Conservation (phyloP, 2,113 vertebrate species). For the Aptenodytes patagonicus region DNA sequence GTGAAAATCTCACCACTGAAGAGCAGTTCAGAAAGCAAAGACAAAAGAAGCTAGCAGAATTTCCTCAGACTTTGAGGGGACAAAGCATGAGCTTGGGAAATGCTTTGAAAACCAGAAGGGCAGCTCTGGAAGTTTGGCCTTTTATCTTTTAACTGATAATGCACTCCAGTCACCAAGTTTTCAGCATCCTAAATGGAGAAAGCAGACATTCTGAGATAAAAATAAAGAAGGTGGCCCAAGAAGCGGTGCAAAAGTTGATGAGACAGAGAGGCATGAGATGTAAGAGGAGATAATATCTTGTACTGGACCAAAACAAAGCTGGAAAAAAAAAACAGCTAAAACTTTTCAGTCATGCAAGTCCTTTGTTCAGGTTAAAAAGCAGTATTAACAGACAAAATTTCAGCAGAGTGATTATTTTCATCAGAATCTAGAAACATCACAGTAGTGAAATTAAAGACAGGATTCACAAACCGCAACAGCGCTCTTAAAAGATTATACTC, state of each 20-base stretch:
- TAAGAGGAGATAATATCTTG: background rate
- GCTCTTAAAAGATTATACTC: fast-evolving
- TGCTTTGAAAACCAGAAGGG: background rate
- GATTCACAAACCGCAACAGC: background rate
- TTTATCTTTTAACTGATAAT: background rate
- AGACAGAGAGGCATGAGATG: background rate
- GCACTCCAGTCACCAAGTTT: background rate
- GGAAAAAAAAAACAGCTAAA: background rate
- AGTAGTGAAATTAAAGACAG: fast-evolving
- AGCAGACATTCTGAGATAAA: background rate
- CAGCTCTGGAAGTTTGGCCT: background rate
- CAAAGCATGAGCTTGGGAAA: background rate
- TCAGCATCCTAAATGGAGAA: background rate
- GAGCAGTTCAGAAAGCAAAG: background rate
- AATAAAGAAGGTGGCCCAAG: background rate
- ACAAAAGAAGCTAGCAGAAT: background rate
- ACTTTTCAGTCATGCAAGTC: background rate
- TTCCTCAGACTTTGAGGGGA: background rate
- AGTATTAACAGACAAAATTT: background rate
- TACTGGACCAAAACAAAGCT: background rate
- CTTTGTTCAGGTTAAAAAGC: background rate
- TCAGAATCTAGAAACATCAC: background rate
- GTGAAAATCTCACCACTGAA: background rate
- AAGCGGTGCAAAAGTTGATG: background rate
- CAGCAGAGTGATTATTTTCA: background rate